phyloP scores from a whole-genome alignment of 2,888 invertebrate species.

The Phragmatobia fuliginosa region DNA sequence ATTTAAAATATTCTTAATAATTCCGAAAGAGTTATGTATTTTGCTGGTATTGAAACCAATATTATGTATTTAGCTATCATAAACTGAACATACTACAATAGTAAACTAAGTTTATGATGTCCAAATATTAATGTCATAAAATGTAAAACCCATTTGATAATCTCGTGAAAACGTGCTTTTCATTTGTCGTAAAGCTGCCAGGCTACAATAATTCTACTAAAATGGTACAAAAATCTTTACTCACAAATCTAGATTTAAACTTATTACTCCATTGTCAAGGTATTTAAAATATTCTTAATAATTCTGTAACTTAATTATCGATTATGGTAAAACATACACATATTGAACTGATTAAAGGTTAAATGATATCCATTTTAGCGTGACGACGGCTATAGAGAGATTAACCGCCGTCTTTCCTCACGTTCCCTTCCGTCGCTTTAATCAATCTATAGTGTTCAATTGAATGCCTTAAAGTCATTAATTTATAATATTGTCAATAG shows the following conservation, averaged over 20 bases:
- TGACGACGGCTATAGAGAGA: too few relatives aligned
- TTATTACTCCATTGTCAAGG: neutral
- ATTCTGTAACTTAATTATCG: neutral
- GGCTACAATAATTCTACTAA: neutral
- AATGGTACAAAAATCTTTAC: neutral
- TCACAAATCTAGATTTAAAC: neutral
- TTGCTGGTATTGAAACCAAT: neutral
- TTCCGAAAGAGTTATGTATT: too few relatives aligned
- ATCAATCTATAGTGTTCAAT: neutral
- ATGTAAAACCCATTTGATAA: neutral
- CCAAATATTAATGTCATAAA: too few relatives aligned
- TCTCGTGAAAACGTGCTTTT: neutral
- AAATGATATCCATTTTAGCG: too few relatives aligned
- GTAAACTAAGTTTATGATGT: neutral
- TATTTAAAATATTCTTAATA: neutral
- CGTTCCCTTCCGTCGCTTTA: too few relatives aligned
- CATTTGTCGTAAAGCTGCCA: too few relatives aligned
- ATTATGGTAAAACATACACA: constrained; percentile 12
- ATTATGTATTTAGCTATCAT: neutral
- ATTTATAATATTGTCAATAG: neutral
- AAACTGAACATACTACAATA: too few relatives aligned
- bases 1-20: neutral
- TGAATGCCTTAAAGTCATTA: neutral
- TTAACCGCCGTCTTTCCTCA: neutral
- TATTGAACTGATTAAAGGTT: constrained; percentile 4